These are phyloP conservation scores for Cryptosula pallasiana DNA, from an alignment of 2,888 invertebrate species.

Conservation along the genomic window DNA sequence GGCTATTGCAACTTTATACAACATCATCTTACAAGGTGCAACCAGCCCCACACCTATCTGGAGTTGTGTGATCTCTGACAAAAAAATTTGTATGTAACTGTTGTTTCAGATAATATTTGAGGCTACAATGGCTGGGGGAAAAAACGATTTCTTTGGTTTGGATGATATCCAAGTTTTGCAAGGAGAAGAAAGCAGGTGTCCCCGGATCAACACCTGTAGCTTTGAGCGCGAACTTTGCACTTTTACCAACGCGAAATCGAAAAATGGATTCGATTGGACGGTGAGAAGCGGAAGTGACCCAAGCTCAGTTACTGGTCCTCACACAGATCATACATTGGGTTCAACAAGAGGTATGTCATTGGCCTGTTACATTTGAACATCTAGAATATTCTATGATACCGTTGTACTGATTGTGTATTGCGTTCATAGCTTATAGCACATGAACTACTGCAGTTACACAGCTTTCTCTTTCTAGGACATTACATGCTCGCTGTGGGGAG, in stretches of 20 bases:
- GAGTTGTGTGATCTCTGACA: no score
- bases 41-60: no score
- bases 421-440: no score
- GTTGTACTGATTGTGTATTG: no score
- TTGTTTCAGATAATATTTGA: constrained; percentile 39
- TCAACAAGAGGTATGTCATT: constrained; percentile 12
- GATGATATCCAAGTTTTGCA: constrained; percentile 37
- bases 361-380: no score
- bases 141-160: constrained; percentile 40
- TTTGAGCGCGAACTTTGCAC: constrained; percentile 43
- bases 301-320: constrained; percentile 37
- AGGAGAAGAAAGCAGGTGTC: background rate
- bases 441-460: no score
- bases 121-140: constrained; percentile 39
- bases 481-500: constrained; percentile 33
- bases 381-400: no score
- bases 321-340: constrained; percentile 36
- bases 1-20: background rate
- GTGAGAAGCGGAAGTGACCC: constrained; percentile 33
- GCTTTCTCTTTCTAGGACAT: constrained; percentile 31
- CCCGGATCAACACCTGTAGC: constrained; percentile 33
- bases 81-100: no score
- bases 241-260: constrained; percentile 35
- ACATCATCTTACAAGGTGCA: background rate
- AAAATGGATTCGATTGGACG: constrained; percentile 40